Conservation (phyloP, 2,113 vertebrate genomes). For the Sula dactylatra region DNA sequence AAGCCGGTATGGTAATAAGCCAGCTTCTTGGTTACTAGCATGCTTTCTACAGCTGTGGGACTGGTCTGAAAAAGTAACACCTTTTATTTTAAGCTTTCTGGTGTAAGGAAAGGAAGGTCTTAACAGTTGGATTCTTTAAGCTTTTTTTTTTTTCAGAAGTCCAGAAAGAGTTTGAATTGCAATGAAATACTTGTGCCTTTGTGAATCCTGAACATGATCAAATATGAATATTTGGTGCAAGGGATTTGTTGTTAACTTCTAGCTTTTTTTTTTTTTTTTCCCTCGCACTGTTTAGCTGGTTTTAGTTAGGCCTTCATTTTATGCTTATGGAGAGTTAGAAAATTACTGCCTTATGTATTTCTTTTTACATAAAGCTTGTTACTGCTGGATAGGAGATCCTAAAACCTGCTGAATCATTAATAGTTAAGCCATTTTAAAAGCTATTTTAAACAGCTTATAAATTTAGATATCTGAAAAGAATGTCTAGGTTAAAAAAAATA, state of each 20-base stretch:
- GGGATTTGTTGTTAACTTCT: background rate
- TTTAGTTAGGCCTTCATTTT: background rate
- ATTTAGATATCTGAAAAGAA: background rate
- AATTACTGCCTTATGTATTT: rapidly evolving
- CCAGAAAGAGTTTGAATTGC: background rate
- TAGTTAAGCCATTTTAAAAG: background rate
- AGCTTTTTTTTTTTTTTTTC: background rate
- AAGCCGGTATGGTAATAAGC: constrained; percentile 8
- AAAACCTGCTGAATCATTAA: constrained; percentile 25
- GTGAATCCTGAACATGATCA: background rate
- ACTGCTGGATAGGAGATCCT: background rate
- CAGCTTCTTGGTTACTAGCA: background rate
- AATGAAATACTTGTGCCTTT: background rate
- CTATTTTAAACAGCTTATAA: background rate
- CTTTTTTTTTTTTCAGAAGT: background rate
- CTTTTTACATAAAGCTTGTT: background rate
- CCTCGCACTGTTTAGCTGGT: background rate
- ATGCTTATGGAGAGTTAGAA: background rate
- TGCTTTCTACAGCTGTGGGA: background rate
- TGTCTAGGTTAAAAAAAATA: background rate
- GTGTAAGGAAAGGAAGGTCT: constrained; percentile 1
- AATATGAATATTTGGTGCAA: background rate
- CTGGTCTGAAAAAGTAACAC: constrained; percentile 25
- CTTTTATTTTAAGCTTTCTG: constrained; percentile 3
- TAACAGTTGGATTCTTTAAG: background rate